phyloP scores from a whole-genome alignment of 2,888 invertebrate species.

The Pammene fasciana region DNA sequence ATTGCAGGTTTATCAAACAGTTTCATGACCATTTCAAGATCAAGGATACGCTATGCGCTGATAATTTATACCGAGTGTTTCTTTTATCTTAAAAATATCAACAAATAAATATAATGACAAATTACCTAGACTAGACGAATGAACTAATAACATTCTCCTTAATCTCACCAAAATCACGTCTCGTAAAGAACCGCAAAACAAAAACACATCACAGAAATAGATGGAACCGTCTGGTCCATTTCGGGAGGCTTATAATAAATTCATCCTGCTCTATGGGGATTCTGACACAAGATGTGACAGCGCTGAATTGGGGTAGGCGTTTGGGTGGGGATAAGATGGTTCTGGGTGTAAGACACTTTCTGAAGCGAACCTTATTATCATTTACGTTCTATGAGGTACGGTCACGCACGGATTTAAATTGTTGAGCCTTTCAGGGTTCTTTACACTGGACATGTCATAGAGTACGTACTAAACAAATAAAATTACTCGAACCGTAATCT shows the following conservation, averaged over 20 bases:
- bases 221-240: slow-evolving; percentile 43
- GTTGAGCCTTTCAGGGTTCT: too few relatives aligned
- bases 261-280: slow-evolving; percentile 59
- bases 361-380: too few relatives aligned
- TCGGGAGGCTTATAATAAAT: slow-evolving; percentile 62
- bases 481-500: too few relatives aligned
- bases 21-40: too few relatives aligned
- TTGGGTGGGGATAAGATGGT: neutral
- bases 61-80: too few relatives aligned
- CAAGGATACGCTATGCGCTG: too few relatives aligned
- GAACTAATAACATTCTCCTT: neutral
- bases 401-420: too few relatives aligned
- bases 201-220: slow-evolving; percentile 16
- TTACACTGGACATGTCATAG: too few relatives aligned
- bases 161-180: slow-evolving; percentile 3
- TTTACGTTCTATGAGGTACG: too few relatives aligned
- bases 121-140: neutral
- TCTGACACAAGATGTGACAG: slow-evolving; percentile 21
- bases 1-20: too few relatives aligned
- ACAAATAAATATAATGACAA: neutral
- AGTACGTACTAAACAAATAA: too few relatives aligned
- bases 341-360: neutral
- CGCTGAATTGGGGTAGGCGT: slow-evolving; percentile 15
- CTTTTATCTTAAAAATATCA: neutral
- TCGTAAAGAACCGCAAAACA: slow-evolving; percentile 13